phyloP scores from a whole-genome alignment of 30 jellyfish, hydroid and myxozoan species.

The Aurelia sp. region DNA sequence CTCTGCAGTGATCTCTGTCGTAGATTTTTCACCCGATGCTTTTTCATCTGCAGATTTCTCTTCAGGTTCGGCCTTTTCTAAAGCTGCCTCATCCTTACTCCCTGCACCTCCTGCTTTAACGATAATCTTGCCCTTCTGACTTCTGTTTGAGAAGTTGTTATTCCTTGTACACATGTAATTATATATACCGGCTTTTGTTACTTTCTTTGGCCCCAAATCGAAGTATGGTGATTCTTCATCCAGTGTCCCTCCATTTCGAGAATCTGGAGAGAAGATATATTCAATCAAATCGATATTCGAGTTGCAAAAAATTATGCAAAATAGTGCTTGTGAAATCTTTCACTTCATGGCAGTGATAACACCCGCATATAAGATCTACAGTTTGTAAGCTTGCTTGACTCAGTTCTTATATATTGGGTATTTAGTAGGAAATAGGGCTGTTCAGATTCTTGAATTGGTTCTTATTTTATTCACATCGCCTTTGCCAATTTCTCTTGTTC shows the following conservation, averaged over 20 bases:
- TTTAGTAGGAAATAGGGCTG: too few species aligned
- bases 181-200: constrained; percentile 67
- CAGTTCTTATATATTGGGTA: too few species aligned
- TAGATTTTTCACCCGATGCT: neutral
- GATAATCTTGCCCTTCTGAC: constrained; percentile 76
- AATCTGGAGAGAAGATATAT: neutral
- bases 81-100: constrained; percentile 9
- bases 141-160: constrained; percentile 71
- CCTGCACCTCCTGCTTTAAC: constrained; percentile 18
- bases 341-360: too few species aligned
- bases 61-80: neutral
- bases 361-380: too few species aligned
- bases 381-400: too few species aligned
- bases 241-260: constrained; percentile 51
- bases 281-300: too few species aligned
- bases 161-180: constrained; percentile 73
- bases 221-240: constrained; percentile 77
- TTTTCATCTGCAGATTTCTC: neutral
- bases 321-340: too few species aligned
- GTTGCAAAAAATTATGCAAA: too few species aligned
- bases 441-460: too few species aligned
- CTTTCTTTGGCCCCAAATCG: constrained; percentile 81
- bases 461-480: too few species aligned
- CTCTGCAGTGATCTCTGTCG: too few species aligned
- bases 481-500: too few species aligned